Base-by-base conservation (phyloP, 2,797 vertebrate species). In the Pangasius mekongensis region DNA sequence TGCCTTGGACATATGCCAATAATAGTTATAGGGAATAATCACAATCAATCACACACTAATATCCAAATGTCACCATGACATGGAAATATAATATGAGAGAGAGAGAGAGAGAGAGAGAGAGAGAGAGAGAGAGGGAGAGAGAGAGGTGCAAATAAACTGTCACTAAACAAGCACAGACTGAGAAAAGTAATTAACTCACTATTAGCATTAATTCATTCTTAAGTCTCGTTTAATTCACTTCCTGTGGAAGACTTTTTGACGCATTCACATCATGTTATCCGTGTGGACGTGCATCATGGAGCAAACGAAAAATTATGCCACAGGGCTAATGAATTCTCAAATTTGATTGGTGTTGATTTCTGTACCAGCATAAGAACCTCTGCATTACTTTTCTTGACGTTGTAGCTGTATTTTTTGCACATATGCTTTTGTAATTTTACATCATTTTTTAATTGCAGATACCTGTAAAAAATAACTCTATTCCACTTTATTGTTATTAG, bases 161-260 rank as follows among this genome's bases (percentile, higher is more conserved):
- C 56, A 43, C 5, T 60, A 60, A 82, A 24, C 43, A 60, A 39
- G 80, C 56, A 39, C 80, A 62, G 80, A 82, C 22, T 27, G 56
- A 60, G 56, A 82, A n/a, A 58, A 43, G 58, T 82, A 58, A 81
- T 81, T 60, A 81, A 60, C 78, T 60, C 33, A 2, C n/a, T 78
- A 56, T 78, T 78, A 78, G 76, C 52, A 78, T 78, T 20, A 56
- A 78, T 30, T 78, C 76, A 18, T 33, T 30, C 20, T 3, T 54
- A 58, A 58, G 52, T 58, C 77, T 30, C 3, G 27, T 33, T 78
- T 52, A 20, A 20, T 56, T 78, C 49, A 54, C n/a, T 54, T 78
- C 16, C 27, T 54, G 74, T 54, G 6, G 24, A 30, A 52, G n/a
- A 14, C 6, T 30, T 54, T 56, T n/a, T 33, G n/a, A 33, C 2